A percentile compares a stretch with the other conserved stretches of the same genome.
Evolutionary conservation across 2,797 vertebrate species (phyloP).

Genomic region (Parambassis ranga): DNA sequence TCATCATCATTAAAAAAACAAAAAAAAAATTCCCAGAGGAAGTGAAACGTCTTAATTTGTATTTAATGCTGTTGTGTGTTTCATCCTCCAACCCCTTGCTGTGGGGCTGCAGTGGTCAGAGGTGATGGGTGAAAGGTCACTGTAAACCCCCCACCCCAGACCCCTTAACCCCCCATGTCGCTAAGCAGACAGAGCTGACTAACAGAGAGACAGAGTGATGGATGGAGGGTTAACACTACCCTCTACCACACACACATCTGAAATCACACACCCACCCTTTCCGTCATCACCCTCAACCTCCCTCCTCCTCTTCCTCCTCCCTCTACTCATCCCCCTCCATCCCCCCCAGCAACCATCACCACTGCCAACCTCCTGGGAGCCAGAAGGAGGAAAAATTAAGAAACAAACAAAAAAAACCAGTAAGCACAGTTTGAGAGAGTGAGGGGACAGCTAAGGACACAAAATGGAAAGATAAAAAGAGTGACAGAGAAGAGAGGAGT

Average conservation of each 20-base stretch:
- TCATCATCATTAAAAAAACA: constrained; percentile 11
- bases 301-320: constrained; percentile 29
- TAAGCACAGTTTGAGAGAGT: constrained; percentile 43
- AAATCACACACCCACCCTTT: constrained; percentile 40
- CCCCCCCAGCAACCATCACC: neutral
- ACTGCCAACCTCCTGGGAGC: constrained; percentile 28
- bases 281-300: constrained; percentile 45
- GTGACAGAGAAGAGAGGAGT: constrained; percentile 43
- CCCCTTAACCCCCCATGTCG: constrained; percentile 18
- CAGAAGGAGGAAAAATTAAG: constrained; percentile 47
- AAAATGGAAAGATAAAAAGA: constrained; percentile 55
- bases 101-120: constrained; percentile 34
- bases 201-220: constrained; percentile 69
- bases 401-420: constrained; percentile 47
- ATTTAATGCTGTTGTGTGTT: constrained; percentile 27
- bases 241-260: constrained; percentile 31
- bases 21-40: constrained; percentile 17
- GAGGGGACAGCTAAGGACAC: constrained; percentile 29
- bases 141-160: constrained; percentile 39
- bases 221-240: constrained; percentile 64
- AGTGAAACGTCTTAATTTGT: constrained; percentile 56
- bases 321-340: neutral
- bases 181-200: constrained; percentile 60
- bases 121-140: constrained; percentile 71
- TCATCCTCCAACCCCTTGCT: constrained; percentile 23